These are phyloP conservation scores for Nasalis larvatus DNA, from an alignment of 2,113 vertebrate species.

Conservation along the genomic window DNA sequence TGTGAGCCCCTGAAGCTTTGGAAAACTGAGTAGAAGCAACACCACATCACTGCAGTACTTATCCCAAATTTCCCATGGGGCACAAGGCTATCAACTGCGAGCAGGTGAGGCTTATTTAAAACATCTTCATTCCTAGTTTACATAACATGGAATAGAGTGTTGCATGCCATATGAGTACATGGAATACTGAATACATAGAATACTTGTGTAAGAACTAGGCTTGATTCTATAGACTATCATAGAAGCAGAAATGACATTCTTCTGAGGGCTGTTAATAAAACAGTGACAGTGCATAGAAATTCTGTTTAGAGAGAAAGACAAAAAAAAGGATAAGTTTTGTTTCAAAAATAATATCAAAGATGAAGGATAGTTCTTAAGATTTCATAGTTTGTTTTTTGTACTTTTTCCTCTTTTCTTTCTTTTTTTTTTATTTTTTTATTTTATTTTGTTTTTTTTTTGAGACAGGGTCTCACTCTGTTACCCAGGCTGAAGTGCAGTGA, in stretches of 20 bases:
- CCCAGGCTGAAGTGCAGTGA: no score
- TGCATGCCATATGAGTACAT: background rate
- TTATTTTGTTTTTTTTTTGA: no score
- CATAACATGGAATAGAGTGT: background rate
- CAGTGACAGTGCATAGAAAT: background rate
- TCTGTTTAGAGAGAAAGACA: background rate
- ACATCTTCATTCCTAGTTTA: slow-evolving; percentile 45
- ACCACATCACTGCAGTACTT: background rate
- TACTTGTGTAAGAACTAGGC: fast-evolving
- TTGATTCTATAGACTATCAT: background rate
- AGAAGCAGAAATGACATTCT: slow-evolving; percentile 23
- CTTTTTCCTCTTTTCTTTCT: no score
- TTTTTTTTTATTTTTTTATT: background rate
- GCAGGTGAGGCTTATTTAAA: slow-evolving; percentile 52
- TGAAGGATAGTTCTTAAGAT: background rate
- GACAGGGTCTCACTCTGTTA: no score
- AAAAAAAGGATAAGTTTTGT: background rate
- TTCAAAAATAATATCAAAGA: slow-evolving; percentile 16
- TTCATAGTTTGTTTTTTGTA: background rate
- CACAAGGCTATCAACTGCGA: background rate
- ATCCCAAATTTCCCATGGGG: slow-evolving; percentile 44
- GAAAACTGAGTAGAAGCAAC: slow-evolving; percentile 47
- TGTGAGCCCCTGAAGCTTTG: background rate
- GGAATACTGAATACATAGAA: background rate
- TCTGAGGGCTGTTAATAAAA: slow-evolving; percentile 24